A percentile compares a stretch with the other conserved stretches of the same genome.
These are phyloP conservation scores for Cantharis lateralis DNA, from an alignment of 2,888 invertebrate species.

Conservation along the genomic window DNA sequence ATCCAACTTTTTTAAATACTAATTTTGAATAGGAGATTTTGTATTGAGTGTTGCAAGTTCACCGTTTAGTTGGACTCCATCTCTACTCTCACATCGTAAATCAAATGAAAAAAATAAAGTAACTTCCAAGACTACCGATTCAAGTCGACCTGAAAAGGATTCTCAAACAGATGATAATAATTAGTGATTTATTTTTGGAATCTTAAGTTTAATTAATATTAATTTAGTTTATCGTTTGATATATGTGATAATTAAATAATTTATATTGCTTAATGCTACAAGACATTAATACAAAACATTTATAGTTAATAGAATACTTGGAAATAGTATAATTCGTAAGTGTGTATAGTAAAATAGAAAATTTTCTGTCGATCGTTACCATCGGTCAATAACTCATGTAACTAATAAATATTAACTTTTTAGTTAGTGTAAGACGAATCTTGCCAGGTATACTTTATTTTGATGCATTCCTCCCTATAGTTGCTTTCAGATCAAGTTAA, in stretches of 20 bases:
- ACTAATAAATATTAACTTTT: neutral
- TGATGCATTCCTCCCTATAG: neutral
- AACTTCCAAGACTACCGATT: slow-evolving; percentile 38
- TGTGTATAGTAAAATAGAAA: neutral
- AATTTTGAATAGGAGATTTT: neutral
- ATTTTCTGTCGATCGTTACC: neutral
- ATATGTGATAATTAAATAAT: neutral
- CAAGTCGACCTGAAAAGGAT: slow-evolving; percentile 50
- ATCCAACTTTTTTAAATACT: slow-evolving; percentile 17
- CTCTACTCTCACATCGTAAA: slow-evolving; percentile 47
- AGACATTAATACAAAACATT: neutral
- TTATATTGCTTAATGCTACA: neutral
- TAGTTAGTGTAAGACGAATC: neutral
- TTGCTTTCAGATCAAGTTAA: neutral
- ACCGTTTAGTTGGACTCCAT: slow-evolving; percentile 54
- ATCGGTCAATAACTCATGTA: neutral
- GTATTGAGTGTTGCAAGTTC: slow-evolving; percentile 26
- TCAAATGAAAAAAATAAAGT: slow-evolving; percentile 40
- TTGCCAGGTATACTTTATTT: neutral
- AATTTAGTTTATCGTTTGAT: neutral
- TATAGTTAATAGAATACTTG: neutral
- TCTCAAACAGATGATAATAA: slow-evolving; percentile 10
- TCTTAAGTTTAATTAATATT: neutral
- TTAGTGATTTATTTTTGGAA: neutral
- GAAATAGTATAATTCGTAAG: neutral